A percentile compares a stretch with the other conserved stretches of the same genome.
Conservation (phyloP, 37 sponge, comb jelly and placozoan genomes). For the Theonella swinhoei region DNA sequence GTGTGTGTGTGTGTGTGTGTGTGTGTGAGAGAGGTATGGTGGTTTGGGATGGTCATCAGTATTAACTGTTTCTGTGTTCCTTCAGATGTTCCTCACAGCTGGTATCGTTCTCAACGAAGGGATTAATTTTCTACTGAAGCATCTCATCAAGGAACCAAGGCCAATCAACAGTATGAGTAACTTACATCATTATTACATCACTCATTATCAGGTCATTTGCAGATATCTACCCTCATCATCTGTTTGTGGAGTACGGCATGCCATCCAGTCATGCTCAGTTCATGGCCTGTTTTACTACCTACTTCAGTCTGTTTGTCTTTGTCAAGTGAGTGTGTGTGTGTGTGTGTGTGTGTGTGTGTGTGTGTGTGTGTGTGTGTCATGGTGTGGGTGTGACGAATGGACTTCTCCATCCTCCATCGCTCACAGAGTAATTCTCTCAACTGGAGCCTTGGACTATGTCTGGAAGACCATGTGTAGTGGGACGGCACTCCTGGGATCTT, state of each 20-base stretch:
- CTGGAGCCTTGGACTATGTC: conserved; percentile 23
- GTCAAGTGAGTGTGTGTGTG: conserved; percentile 48
- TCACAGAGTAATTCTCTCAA: conserved; percentile 30
- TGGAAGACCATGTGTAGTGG: conserved; percentile 29
- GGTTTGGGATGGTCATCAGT: too few relatives aligned
- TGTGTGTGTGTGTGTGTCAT: conserved; percentile 27
- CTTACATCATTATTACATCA: not conserved
- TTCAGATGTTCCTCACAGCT: conserved; percentile 48
- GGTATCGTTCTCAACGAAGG: conserved; percentile 82
- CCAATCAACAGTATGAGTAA: conserved; percentile 48
- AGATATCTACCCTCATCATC: conserved; percentile 29
- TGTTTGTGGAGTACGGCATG: conserved; percentile 91
- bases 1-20: too few relatives aligned
- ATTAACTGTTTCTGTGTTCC: too few relatives aligned
- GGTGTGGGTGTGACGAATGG: too few relatives aligned
- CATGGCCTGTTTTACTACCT: conserved; percentile 91
- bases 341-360: not conserved
- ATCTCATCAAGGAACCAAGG: conserved; percentile 77
- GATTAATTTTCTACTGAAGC: conserved; percentile 71
- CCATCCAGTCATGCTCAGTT: conserved; percentile 96
- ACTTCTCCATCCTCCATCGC: too few relatives aligned
- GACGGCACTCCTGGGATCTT: not conserved
- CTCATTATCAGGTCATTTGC: not conserved
- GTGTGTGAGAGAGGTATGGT: too few relatives aligned
- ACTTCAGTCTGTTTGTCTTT: conserved; percentile 72